These are phyloP conservation scores for Rhopalosiphum nymphaeae DNA, from an alignment of 2,888 invertebrate genomes.

Conservation along the genomic window DNA sequence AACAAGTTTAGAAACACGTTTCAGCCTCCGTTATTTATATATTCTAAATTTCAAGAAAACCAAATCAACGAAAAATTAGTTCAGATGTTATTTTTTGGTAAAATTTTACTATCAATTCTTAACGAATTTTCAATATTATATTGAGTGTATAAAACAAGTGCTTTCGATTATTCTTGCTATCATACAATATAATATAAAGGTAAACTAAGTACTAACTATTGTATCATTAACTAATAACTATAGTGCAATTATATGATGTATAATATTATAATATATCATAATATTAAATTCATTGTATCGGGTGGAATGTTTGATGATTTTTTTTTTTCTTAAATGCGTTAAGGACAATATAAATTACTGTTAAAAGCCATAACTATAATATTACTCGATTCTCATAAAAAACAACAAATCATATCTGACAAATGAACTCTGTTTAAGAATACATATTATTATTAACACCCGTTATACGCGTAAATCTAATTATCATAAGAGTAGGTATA, in stretches of 20 bases:
- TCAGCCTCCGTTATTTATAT: not conserved
- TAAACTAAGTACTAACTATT: not conserved
- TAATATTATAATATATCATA: not conserved
- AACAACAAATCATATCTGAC: not conserved
- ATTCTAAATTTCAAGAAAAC: not conserved
- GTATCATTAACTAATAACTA: not conserved
- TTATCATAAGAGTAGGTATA: not conserved
- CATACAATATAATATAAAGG: not conserved
- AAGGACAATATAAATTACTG: not conserved
- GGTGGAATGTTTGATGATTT: not conserved
- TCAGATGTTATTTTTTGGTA: not conserved
- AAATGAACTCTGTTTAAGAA: not conserved
- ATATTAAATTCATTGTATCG: not conserved
- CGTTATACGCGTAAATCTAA: not conserved
- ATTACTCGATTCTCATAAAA: not conserved
- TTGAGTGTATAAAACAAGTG: not conserved
- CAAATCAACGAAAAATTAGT: not conserved
- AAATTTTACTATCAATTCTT: not conserved
- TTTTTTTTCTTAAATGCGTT: not conserved
- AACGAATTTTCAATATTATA: not conserved
- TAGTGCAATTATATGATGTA: not conserved
- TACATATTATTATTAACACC: not conserved
- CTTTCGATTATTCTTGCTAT: not conserved
- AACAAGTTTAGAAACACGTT: slow-evolving; percentile 26
- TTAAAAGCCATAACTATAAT: not conserved